phyloP scores from a whole-genome alignment of 2,888 invertebrate species.

The Noctua pronuba region DNA sequence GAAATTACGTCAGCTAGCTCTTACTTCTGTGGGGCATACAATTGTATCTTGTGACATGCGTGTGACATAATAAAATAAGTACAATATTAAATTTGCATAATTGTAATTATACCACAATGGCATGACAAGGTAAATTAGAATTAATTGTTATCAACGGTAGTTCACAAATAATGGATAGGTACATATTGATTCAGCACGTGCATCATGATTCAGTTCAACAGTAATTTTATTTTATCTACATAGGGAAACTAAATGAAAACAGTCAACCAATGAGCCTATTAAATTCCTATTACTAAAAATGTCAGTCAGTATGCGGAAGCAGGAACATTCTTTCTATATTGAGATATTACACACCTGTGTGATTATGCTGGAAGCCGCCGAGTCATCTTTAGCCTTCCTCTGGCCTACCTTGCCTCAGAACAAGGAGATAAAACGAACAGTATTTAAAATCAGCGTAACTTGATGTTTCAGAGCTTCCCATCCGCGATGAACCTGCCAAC shows the following conservation, averaged over 20 bases:
- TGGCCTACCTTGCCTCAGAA: not conserved
- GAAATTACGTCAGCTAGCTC: not conserved
- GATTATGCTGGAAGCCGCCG: not conserved
- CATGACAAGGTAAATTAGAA: slow-evolving; percentile 48
- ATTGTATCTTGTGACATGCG: slow-evolving; percentile 8
- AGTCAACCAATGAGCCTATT: not conserved
- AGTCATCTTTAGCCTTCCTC: slow-evolving; percentile 19
- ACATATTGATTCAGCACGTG: slow-evolving; percentile 40
- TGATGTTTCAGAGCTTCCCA: slow-evolving; percentile 91
- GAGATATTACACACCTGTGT: slow-evolving; percentile 9
- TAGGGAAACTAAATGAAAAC: slow-evolving; percentile 15
- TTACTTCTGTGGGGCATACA: not conserved
- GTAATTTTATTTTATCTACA: slow-evolving; percentile 8
- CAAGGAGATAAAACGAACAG: not conserved
- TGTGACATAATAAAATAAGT: slow-evolving; percentile 1
- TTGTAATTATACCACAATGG: slow-evolving; percentile 37
- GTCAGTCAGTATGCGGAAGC: slow-evolving; percentile 34
- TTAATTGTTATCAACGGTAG: slow-evolving; percentile 38
- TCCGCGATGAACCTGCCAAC: slow-evolving; percentile 92
- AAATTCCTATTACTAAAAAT: slow-evolving; percentile 18
- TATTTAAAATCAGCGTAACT: not conserved
- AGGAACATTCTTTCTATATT: slow-evolving; percentile 23
- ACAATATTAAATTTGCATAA: slow-evolving; percentile 30
- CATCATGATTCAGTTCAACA: slow-evolving; percentile 32
- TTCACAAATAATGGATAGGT: slow-evolving; percentile 36